These are phyloP conservation scores for Coreoperca whiteheadi DNA, from an alignment of 2,113 vertebrate genomes.

Conservation along the genomic window DNA sequence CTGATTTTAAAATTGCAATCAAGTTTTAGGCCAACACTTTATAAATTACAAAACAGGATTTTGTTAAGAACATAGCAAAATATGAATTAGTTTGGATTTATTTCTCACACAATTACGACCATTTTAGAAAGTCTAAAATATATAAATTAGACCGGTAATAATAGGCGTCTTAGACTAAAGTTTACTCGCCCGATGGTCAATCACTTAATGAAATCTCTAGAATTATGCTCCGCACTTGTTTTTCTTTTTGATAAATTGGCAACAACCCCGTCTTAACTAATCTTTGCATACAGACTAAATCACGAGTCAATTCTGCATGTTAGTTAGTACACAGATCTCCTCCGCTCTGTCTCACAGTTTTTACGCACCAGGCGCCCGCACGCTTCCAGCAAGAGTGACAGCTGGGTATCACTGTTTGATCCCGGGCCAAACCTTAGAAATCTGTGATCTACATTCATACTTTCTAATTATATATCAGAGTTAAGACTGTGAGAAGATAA, in stretches of 20 bases:
- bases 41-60: neutral
- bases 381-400: constrained; percentile 39
- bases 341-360: constrained; percentile 18
- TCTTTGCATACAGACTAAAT: neutral
- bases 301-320: neutral
- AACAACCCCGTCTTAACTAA: neutral
- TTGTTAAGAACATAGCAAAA: neutral
- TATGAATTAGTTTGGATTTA: neutral
- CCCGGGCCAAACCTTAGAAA: neutral
- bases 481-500: neutral
- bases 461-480: neutral
- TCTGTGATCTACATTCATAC: neutral
- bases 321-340: neutral
- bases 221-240: neutral
- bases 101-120: neutral
- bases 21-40: neutral
- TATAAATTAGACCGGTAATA: neutral
- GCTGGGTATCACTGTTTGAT: constrained; percentile 36
- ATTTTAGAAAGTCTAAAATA: neutral
- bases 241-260: neutral
- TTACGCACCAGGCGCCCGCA: constrained; percentile 26
- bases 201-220: neutral
- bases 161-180: neutral
- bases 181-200: constrained; percentile 4
- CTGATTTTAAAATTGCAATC: neutral